phyloP scores from a whole-genome alignment of 1,140 invertebrate species.

The Heliconius congener region DNA sequence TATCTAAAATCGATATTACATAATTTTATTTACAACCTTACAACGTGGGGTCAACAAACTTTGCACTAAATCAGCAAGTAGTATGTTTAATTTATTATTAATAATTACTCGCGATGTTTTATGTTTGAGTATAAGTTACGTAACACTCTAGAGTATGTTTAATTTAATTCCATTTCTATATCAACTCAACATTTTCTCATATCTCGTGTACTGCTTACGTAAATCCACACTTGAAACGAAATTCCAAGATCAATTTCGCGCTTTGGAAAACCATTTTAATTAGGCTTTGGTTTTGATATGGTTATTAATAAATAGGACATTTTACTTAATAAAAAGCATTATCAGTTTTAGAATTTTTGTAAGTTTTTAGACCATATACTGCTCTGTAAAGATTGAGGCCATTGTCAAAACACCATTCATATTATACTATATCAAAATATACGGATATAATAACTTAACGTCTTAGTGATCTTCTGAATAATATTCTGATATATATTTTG shows the following conservation, averaged over 20 bases:
- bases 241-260: neutral
- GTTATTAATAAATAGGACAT: neutral
- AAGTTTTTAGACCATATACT: too few relatives aligned
- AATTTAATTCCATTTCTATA: neutral
- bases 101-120: neutral
- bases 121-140: neutral
- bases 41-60: neutral
- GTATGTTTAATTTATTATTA: neutral
- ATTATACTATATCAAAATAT: neutral
- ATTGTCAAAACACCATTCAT: neutral
- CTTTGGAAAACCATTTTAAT: neutral
- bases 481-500: too few relatives aligned
- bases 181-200: neutral
- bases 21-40: neutral
- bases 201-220: neutral
- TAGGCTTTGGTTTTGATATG: neutral
- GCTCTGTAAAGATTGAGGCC: neutral
- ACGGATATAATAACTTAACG: too few relatives aligned
- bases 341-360: too few relatives aligned
- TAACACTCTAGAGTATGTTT: neutral
- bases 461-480: too few relatives aligned
- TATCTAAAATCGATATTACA: neutral
- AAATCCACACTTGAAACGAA: neutral
- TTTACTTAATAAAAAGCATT: neutral
- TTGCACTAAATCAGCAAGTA: neutral